These are phyloP conservation scores for Arvicanthis niloticus DNA, from an alignment of 2,113 vertebrate species.

Conservation along the genomic window DNA sequence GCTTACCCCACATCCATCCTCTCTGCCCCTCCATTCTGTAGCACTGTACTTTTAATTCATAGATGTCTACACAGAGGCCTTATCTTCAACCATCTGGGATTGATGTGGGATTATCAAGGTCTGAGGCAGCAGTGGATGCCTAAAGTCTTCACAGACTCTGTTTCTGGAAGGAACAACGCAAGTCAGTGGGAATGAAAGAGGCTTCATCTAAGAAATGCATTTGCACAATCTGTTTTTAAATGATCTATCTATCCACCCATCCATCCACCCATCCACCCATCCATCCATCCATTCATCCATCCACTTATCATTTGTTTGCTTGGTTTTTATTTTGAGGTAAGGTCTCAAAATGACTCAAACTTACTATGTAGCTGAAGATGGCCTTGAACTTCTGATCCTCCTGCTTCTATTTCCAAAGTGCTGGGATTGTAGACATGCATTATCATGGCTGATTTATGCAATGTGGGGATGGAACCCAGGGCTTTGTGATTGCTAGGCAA, in stretches of 20 bases:
- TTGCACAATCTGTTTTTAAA: not conserved
- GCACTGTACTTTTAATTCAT: not conserved
- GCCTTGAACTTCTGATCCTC: not conserved
- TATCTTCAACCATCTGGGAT: not conserved
- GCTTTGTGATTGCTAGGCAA: not conserved
- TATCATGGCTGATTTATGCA: not conserved
- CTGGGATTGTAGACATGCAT: not conserved
- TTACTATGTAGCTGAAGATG: not conserved
- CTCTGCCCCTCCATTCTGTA: not conserved
- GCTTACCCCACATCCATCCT: rapidly evolving
- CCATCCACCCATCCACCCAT: not conserved
- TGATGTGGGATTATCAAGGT: not conserved
- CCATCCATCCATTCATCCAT: not conserved
- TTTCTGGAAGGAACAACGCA: not conserved
- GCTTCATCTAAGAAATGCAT: not conserved
- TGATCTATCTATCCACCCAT: not conserved
- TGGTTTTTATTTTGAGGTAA: not conserved
- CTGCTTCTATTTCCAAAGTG: not conserved
- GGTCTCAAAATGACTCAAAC: not conserved
- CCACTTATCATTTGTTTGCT: not conserved
- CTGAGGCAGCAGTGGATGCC: not conserved
- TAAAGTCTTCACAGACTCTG: not conserved
- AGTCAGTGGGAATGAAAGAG: not conserved
- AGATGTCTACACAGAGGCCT: not conserved
- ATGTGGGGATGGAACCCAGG: not conserved